Conservation (phyloP, 2,888 invertebrate species). For the Cheilosia pagana region DNA sequence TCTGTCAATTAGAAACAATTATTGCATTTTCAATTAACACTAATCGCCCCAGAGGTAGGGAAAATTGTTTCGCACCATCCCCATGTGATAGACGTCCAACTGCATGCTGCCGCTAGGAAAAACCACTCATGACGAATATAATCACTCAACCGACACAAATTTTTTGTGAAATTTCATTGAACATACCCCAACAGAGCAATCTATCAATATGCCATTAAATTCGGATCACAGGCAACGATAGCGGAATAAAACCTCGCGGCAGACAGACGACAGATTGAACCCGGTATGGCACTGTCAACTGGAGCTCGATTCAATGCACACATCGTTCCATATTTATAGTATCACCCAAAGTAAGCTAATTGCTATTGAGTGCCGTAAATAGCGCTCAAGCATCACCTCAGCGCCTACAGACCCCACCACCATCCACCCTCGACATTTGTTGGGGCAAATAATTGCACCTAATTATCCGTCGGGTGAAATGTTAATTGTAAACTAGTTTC, state of each 20-base stretch:
- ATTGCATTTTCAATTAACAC: conserved; percentile 57
- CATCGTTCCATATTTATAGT: conserved; percentile 17
- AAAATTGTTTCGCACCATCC: conserved; percentile 8
- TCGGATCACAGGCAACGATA: conserved; percentile 13
- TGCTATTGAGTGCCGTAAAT: conserved; percentile 39
- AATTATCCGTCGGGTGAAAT: conserved; percentile 61
- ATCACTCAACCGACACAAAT: conserved; percentile 51
- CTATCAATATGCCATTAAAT: conserved; percentile 43
- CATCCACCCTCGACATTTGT: not conserved
- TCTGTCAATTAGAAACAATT: conserved; percentile 17
- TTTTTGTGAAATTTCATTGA: conserved; percentile 53
- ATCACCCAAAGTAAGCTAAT: conserved; percentile 45
- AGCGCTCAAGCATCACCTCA: not conserved
- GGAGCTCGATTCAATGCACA: conserved; percentile 36
- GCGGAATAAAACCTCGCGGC: not conserved
- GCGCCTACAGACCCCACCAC: not conserved
- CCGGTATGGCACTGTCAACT: conserved; percentile 20
- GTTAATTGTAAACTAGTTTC: conserved; percentile 67
- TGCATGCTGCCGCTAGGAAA: not conserved
- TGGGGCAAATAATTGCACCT: conserved; percentile 48
- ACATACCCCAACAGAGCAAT: conserved; percentile 13
- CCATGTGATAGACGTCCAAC: conserved; percentile 15
- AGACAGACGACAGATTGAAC: conserved; percentile 14
- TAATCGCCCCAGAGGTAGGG: conserved; percentile 13
- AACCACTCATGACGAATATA: conserved; percentile 26